Base-by-base conservation (phyloP, 2,113 vertebrate genomes). In the Hemichromis elongatus region DNA sequence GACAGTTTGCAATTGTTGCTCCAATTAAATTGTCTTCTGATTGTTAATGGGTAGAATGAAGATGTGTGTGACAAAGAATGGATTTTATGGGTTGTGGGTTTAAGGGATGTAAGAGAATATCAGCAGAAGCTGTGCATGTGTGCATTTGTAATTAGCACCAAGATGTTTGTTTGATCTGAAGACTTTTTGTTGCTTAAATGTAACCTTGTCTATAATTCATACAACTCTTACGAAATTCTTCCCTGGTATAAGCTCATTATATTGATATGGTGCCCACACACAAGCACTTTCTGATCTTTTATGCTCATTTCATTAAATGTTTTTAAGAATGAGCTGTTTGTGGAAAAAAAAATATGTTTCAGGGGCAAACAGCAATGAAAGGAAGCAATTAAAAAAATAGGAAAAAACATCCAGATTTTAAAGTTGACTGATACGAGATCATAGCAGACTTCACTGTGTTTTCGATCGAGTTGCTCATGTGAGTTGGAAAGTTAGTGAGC, bases 241-340 rank as follows among this genome's bases (percentile, higher is more conserved):
- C 55, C 24, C 24, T 45, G 14, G 14, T 61, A 10, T 70, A 66
- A 45, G 19, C 37, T 80, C 21, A 37, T 89, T 73, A 70, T 75
- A 81, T 80, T 84, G 26, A 83, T 68, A 87, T 45, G 61, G 3
- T 24, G 9, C 68, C 68, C 70, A 89, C 73, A 78, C 66, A 52
- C 21, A 26, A 82, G 63, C 14, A 16, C 53, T 54, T 26, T 68
- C 56, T 61, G 21, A 61, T 47, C 40, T 78, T 66, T 77, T 28
- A n/a, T 73, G 59, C 86, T 86, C 40, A 3, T 70, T 85, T 87
- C 70, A 66, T 77, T 83, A 79, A 77, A 79, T 80, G 55, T 55
- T 47, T 77, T n/a, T 75, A 19, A 59, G 45, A 56, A 50, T 53
- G 80, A 66, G 68, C 47, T 30, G 28, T 50, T 77, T 75, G 57